Percentiles rank a stretch among this genome's conserved stretches.
These are phyloP conservation scores for Kryphioiulus occultus DNA, from an alignment of 2,888 invertebrate genomes.

Conservation along the genomic window DNA sequence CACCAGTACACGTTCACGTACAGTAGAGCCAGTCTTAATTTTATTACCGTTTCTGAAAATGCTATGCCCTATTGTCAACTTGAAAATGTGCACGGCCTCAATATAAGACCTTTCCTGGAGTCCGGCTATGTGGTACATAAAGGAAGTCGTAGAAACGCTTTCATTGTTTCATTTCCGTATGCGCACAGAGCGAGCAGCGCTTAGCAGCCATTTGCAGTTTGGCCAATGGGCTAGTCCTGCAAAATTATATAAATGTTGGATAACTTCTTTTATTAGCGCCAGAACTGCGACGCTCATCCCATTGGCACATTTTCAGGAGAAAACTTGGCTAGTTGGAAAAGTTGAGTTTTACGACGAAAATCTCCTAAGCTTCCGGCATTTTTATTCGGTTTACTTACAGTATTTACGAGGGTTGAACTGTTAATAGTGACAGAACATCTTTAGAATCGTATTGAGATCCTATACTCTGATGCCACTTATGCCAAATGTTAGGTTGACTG, in stretches of 20 bases:
- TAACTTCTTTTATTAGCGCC: not conserved
- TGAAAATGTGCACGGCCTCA: not conserved
- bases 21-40: constrained; percentile 13
- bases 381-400: too few species aligned
- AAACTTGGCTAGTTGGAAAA: not conserved
- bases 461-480: too few species aligned
- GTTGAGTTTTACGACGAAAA: not conserved
- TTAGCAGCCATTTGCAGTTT: constrained; percentile 18
- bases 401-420: too few species aligned
- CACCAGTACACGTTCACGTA: not conserved
- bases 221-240: not conserved
- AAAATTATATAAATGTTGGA: not conserved
- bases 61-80: not conserved
- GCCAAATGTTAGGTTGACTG: too few species aligned
- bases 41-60: constrained; percentile 24
- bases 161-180: constrained; percentile 35
- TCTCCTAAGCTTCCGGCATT: too few species aligned
- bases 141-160: constrained; percentile 10
- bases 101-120: constrained; percentile 9
- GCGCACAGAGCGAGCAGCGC: not conserved
- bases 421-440: too few species aligned
- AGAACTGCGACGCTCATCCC: not conserved
- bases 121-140: not conserved
- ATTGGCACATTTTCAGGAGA: too few species aligned
- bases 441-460: too few species aligned